Evolutionary conservation across 23 tunicate species (phyloP).

Genomic region (Styela clava): DNA sequence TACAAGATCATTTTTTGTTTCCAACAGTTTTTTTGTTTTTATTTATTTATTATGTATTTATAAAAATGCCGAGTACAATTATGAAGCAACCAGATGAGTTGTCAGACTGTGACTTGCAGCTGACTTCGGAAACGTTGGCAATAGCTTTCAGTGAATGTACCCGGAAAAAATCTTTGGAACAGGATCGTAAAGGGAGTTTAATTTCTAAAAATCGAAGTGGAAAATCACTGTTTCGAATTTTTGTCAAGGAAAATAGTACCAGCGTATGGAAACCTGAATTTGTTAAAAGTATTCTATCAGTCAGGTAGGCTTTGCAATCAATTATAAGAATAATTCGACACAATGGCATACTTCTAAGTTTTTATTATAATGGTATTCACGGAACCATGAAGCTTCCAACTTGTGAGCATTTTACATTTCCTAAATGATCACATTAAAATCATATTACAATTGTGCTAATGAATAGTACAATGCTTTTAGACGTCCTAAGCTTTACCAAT

Average conservation of each 20-base stretch:
- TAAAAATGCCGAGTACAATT: background rate
- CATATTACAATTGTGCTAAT: too few relatives aligned
- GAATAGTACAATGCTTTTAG: too few relatives aligned
- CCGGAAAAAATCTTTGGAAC: background rate
- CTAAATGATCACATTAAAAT: too few relatives aligned
- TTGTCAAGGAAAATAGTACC: background rate
- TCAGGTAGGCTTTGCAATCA: background rate
- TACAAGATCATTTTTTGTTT: too few relatives aligned
- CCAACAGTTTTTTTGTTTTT: background rate
- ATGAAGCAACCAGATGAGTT: background rate
- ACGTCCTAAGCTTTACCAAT: too few relatives aligned
- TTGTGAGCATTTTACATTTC: too few relatives aligned
- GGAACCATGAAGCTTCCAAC: too few relatives aligned
- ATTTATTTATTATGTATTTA: background rate
- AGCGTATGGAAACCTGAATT: slow-evolving; percentile 6
- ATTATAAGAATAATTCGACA: background rate
- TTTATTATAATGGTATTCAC: too few relatives aligned
- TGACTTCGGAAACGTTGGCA: background rate
- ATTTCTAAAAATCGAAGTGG: background rate
- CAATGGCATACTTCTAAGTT: too few relatives aligned
- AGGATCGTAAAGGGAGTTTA: background rate
- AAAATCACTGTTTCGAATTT: background rate
- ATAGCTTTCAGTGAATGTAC: slow-evolving; percentile 7
- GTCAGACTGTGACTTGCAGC: background rate
- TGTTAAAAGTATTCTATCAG: background rate